Evolutionary conservation across 2,113 vertebrate species (phyloP).

Genomic region (Odocoileus virginianus): DNA sequence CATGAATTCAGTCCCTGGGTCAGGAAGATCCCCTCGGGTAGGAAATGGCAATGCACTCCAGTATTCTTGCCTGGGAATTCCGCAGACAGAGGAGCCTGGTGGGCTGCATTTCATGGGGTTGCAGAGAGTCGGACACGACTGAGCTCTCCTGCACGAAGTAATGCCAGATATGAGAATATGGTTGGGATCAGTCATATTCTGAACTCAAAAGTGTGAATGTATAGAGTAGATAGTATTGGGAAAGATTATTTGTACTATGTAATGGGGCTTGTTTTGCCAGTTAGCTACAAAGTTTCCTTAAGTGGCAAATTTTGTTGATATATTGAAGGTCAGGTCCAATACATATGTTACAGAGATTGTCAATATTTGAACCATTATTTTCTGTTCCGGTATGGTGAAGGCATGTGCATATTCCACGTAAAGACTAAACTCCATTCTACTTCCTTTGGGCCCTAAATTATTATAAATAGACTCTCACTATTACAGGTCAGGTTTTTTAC

Average conservation of each 20-base stretch:
- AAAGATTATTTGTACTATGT: background rate
- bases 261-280: background rate
- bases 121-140: background rate
- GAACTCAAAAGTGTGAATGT: background rate
- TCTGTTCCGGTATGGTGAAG: background rate
- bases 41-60: background rate
- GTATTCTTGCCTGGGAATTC: background rate
- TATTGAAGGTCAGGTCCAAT: background rate
- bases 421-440: background rate
- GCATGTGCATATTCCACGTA: background rate
- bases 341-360: background rate
- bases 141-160: background rate
- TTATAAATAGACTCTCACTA: background rate
- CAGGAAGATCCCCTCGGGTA: background rate
- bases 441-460: background rate
- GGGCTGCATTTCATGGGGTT: background rate
- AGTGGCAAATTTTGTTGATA: background rate
- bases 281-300: background rate
- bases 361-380: background rate
- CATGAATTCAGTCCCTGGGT: background rate
- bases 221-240: background rate
- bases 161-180: conserved; percentile 6
- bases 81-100: background rate
- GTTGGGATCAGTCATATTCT: background rate
- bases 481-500: background rate